Base-by-base conservation (phyloP, 35 echinoderm and acorn worm genomes). In the Acanthaster planci region DNA sequence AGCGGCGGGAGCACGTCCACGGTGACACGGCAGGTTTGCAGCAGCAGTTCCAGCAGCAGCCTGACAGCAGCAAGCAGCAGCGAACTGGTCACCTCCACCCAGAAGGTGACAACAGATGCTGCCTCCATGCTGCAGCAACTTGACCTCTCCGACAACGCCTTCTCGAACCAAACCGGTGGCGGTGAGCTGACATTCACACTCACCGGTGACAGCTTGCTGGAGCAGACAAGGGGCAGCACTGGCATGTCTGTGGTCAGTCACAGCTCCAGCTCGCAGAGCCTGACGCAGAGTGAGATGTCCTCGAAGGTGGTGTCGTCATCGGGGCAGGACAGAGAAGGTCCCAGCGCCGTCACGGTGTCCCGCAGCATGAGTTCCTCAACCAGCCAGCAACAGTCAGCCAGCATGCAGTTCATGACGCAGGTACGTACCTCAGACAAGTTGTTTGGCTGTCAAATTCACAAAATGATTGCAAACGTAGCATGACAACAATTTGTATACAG, bases 21-120 rank as follows among this genome's bases (percentile, higher is more conserved):
- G 0, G 23, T 68, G 64, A 72, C 26, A 9, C 64, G 29, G 3
- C 64, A 72, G 64, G 14, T 72, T 6, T 27, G 64, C 26, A 72
- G 64, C 64, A 72, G 64, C 15, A 72, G 64, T 68, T 68, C 60
- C 64, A 31, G 26, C 34, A 72, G 23, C 15, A 72, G 23, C 15
- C 0, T 67, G 59, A 67, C 59, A 26, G 64, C 64, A 67, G 64
- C 34, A 72, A 72, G 64, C 26, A 72, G 64, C 23, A 72, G 64
- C 64, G 10, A 72, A 34, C 4, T 47, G 4, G 42, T 47, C 42
- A 47, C 42, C 42, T 47, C 42, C n/a, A n/a, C n/a, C 42, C 42
- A 47, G 42, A 47, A 47, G 42, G n/a, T n/a, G n/a, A 47, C 42
- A 4, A 12, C 12, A 4, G 42, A 4, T 47, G 42, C 4, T 6